Percentiles rank a stretch among this genome's conserved stretches.
phyloP scores from a whole-genome alignment of 2,797 vertebrate genomes.

The Channa striata region DNA sequence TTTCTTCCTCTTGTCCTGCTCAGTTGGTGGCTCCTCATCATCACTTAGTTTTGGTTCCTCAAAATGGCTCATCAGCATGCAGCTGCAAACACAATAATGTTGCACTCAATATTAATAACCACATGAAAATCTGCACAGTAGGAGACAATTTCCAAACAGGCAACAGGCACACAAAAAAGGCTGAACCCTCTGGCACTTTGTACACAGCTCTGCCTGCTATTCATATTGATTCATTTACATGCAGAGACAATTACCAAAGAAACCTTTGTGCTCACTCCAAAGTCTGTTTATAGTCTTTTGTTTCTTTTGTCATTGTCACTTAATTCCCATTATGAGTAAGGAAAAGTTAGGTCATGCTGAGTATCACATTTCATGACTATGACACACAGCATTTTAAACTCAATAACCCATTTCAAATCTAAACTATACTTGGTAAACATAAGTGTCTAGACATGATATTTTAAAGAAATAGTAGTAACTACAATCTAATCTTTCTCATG shows the following conservation, averaged over 20 bases:
- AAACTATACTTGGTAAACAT: slow-evolving; percentile 11
- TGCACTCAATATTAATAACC: slow-evolving; percentile 71
- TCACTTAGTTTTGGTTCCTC: slow-evolving; percentile 93
- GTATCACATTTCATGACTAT: slow-evolving; percentile 36
- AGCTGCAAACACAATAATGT: slow-evolving; percentile 85
- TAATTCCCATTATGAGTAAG: slow-evolving; percentile 26
- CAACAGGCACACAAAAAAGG: slow-evolving; percentile 24
- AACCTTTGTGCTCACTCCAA: slow-evolving; percentile 51
- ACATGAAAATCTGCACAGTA: slow-evolving; percentile 52
- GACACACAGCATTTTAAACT: slow-evolving; percentile 10
- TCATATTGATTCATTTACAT: slow-evolving; percentile 69
- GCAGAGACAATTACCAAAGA: slow-evolving; percentile 48
- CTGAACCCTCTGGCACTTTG: slow-evolving; percentile 44
- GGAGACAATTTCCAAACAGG: slow-evolving; percentile 58
- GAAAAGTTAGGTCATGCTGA: slow-evolving; percentile 12
- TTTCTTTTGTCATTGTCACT: slow-evolving; percentile 43
- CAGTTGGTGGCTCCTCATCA: slow-evolving; percentile 95
- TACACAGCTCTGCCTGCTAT: slow-evolving; percentile 23
- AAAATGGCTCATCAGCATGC: slow-evolving; percentile 94
- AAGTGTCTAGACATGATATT: too few species aligned
- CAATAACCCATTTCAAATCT: neutral
- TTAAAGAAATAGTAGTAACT: too few species aligned
- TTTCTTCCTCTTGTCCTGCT: slow-evolving; percentile 98
- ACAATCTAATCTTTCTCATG: too few species aligned
- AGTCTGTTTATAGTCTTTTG: slow-evolving; percentile 42